Percentiles rank a stretch among this genome's conserved stretches.
Evolutionary conservation across 2,888 invertebrate species (phyloP).

Genomic region (Diarsia mendica): DNA sequence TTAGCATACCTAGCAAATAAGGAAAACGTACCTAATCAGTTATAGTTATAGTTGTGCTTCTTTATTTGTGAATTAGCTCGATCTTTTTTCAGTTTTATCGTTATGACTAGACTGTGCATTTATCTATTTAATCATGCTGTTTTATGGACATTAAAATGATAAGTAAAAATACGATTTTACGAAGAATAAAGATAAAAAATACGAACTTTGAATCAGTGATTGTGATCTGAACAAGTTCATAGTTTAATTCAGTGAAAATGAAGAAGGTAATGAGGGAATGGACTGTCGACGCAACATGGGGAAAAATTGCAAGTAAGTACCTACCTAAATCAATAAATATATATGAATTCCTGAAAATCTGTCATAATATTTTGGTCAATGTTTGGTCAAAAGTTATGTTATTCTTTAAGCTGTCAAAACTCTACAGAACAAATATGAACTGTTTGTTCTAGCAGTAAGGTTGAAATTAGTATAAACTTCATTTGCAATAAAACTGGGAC

Average conservation of each 20-base stretch:
- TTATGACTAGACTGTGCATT: neutral
- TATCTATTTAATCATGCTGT: neutral
- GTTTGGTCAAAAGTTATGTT: neutral
- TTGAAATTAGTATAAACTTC: neutral
- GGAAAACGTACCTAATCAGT: neutral
- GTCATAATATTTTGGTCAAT: neutral
- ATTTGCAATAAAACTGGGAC: neutral
- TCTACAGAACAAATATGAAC: neutral
- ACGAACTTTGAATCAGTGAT: neutral
- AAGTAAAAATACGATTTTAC: neutral
- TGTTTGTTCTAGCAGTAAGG: rapidly evolving
- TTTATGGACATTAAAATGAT: neutral
- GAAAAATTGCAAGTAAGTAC: conserved; percentile 81
- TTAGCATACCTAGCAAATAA: neutral
- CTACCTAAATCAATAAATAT: rapidly evolving
- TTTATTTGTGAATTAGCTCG: too few relatives aligned
- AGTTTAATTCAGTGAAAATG: conserved; percentile 29
- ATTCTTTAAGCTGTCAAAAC: conserved; percentile 23
- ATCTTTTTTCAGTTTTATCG: neutral
- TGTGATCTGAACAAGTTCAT: neutral
- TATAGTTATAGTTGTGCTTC: neutral
- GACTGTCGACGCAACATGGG: conserved; percentile 87
- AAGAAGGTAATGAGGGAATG: conserved; percentile 74
- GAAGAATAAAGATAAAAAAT: conserved; percentile 10
- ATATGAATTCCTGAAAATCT: neutral